These are phyloP conservation scores for Epizoanthus rinbou DNA, from an alignment of 92 coral and sea anemone genomes.

Conservation along the genomic window DNA sequence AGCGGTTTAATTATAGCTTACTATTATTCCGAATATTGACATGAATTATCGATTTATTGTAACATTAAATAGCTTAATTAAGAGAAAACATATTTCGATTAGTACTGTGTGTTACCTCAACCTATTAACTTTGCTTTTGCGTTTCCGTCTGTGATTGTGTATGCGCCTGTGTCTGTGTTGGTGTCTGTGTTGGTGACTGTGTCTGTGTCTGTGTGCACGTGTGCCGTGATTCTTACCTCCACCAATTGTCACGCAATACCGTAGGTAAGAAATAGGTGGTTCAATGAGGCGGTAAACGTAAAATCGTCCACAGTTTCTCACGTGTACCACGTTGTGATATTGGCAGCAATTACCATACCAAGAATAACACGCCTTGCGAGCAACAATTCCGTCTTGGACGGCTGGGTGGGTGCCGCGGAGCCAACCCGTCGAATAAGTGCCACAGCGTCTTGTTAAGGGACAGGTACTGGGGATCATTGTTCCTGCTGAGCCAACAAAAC, in stretches of 20 bases:
- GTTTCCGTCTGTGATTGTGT: no score
- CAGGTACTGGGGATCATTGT: conserved; percentile 16
- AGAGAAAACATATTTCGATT: no score
- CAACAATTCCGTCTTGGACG: conserved; percentile 18
- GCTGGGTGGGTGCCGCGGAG: conserved; percentile 44
- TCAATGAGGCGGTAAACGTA: conserved; percentile 36
- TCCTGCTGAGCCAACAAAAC: conserved; percentile 39
- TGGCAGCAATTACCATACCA: not conserved
- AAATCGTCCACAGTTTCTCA: conserved; percentile 45
- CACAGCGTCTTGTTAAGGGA: conserved; percentile 32
- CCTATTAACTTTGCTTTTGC: no score
- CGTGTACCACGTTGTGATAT: not conserved
- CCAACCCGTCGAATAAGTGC: conserved; percentile 40
- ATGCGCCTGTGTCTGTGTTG: no score
- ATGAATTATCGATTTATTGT: no score
- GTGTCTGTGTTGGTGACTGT: no score
- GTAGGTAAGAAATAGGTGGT: not conserved
- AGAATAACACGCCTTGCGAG: conserved; percentile 33
- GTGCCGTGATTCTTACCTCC: conserved; percentile 8
- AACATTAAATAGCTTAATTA: no score
- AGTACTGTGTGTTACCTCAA: no score
- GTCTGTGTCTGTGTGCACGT: no score
- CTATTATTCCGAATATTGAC: no score
- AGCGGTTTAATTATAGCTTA: no score
- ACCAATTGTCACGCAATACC: conserved; percentile 31